These are phyloP conservation scores for Geococcyx californianus DNA, from an alignment of 2,113 vertebrate species.

Conservation along the genomic window DNA sequence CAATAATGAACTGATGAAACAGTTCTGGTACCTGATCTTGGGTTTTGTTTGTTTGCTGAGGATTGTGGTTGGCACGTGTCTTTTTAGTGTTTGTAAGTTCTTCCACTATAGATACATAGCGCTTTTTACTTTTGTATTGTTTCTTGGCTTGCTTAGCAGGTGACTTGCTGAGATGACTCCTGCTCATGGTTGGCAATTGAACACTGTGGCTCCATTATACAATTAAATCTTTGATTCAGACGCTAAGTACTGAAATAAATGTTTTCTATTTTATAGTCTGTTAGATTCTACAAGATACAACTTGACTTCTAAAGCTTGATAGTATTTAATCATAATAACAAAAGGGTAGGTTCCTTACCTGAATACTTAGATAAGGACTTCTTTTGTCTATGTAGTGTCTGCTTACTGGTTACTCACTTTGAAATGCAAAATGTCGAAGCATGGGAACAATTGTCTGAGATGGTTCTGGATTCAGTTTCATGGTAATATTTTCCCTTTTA, in stretches of 20 bases:
- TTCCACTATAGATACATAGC: rapidly evolving
- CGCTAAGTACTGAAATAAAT: background rate
- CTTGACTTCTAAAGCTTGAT: background rate
- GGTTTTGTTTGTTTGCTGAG: background rate
- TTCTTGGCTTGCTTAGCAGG: background rate
- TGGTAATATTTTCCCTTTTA: constrained; percentile 34
- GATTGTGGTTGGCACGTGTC: rapidly evolving
- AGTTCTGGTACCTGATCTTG: background rate
- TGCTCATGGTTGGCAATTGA: background rate
- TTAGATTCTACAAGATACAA: background rate
- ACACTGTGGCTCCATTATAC: background rate
- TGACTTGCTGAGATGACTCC: background rate
- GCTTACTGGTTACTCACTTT: constrained; percentile 32
- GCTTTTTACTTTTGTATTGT: background rate
- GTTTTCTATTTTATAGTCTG: background rate
- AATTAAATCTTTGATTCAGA: background rate
- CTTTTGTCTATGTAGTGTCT: background rate
- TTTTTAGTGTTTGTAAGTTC: background rate
- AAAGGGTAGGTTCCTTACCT: background rate
- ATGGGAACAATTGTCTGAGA: constrained; percentile 32
- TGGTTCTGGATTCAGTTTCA: constrained; percentile 19
- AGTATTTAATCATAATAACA: background rate
- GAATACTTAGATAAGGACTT: background rate
- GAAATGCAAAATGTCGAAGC: background rate
- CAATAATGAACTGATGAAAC: background rate